Percentiles rank a stretch among this genome's conserved stretches.
Conservation (phyloP, 2,113 vertebrate genomes). For the Poeciliopsis prolifica region DNA sequence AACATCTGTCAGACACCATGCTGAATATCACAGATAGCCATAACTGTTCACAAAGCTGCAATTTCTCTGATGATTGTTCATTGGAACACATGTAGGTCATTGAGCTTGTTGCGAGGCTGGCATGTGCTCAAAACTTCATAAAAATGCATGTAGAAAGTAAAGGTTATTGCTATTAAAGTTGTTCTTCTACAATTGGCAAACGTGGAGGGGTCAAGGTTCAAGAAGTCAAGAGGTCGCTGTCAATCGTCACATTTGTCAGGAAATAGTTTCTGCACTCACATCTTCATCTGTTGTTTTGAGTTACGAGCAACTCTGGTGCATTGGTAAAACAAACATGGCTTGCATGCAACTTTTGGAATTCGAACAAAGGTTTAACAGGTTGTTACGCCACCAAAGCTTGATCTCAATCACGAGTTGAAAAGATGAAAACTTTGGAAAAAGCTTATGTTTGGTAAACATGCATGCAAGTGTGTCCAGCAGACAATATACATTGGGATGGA, state of each 20-base stretch:
- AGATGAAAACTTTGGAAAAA: constrained; percentile 41
- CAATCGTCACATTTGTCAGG: constrained; percentile 57
- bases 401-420: constrained; percentile 31
- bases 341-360: constrained; percentile 47
- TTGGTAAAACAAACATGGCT: constrained; percentile 55
- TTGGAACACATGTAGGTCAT: constrained; percentile 57
- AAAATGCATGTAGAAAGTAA: neutral
- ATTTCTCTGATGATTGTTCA: constrained; percentile 47
- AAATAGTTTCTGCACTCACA: constrained; percentile 38
- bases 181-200: constrained; percentile 15
- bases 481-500: constrained; percentile 5
- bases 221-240: constrained; percentile 46
- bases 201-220: constrained; percentile 41
- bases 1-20: constrained; percentile 65
- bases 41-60: constrained; percentile 34
- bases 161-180: constrained; percentile 31
- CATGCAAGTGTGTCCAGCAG: constrained; percentile 36
- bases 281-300: constrained; percentile 69
- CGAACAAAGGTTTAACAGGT: constrained; percentile 40
- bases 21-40: constrained; percentile 54
- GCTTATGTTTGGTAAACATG: constrained; percentile 63
- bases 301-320: constrained; percentile 46
- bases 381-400: constrained; percentile 37
- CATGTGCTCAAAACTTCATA: neutral
- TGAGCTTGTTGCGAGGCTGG: neutral